A percentile compares a stretch with the other conserved stretches of the same genome.
Evolutionary conservation across 2,797 vertebrate genomes (phyloP).

Genomic region (Takifugu rubripes): DNA sequence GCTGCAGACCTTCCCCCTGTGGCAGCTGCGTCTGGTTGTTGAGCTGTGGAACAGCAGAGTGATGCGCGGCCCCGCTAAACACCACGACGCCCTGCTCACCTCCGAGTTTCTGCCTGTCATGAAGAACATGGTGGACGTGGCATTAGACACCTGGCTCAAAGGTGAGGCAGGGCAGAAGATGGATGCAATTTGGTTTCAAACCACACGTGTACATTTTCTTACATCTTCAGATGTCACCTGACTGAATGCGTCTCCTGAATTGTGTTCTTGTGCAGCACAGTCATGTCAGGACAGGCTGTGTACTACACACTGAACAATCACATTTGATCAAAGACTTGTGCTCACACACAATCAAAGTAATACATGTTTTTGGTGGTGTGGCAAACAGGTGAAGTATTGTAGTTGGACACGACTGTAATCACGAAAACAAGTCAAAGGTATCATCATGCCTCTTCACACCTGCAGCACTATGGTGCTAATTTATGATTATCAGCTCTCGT

Average conservation of each 20-base stretch:
- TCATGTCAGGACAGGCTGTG: constrained; percentile 34
- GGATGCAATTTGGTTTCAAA: no score
- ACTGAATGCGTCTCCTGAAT: constrained; percentile 33
- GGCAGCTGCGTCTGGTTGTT: constrained; percentile 94
- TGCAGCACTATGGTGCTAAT: no score
- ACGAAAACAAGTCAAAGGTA: constrained; percentile 5
- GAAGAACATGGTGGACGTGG: constrained; percentile 87
- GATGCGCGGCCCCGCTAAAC: constrained; percentile 75
- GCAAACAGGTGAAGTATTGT: constrained; percentile 42
- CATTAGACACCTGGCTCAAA: constrained; percentile 88
- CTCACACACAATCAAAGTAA: neutral
- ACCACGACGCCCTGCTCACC: constrained; percentile 81
- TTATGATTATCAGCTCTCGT: no score
- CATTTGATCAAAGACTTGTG: constrained; percentile 27
- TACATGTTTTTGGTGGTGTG: constrained; percentile 23
- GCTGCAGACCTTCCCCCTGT: constrained; percentile 87
- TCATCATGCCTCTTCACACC: constrained; percentile 8
- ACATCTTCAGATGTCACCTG: constrained; percentile 1
- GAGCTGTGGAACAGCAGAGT: constrained; percentile 88
- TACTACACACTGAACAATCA: constrained; percentile 31
- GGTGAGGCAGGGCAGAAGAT: constrained; percentile 64
- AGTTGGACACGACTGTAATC: constrained; percentile 11
- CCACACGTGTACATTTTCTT: no score
- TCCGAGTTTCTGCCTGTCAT: constrained; percentile 93
- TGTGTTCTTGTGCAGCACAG: constrained; percentile 42